Percentiles rank a stretch among this genome's conserved stretches.
phyloP scores from a whole-genome alignment of 2,888 invertebrate genomes.

The Polydrusus tereticollis region DNA sequence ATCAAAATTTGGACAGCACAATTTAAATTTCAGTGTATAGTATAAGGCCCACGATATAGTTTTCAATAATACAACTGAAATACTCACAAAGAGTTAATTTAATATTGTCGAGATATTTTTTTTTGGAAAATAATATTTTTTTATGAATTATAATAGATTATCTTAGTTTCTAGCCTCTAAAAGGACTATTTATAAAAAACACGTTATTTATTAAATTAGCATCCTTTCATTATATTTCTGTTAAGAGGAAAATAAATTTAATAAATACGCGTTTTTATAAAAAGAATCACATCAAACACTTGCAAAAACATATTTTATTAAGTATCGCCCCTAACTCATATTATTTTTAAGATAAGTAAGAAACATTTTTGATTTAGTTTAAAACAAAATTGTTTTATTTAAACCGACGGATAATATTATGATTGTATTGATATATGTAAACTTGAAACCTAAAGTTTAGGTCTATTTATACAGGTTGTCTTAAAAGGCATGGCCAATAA shows the following conservation, averaged over 20 bases:
- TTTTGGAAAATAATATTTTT: conserved; percentile 63
- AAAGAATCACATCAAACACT: conserved; percentile 50
- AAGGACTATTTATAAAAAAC: conserved; percentile 51
- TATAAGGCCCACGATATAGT: conserved; percentile 70
- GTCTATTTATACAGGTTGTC: no score
- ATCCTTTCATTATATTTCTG: conserved; percentile 17
- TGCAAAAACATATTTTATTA: conserved; percentile 24
- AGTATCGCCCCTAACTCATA: conserved; percentile 33
- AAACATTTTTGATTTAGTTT: no score
- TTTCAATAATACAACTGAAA: conserved; percentile 67
- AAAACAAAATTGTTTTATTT: no score
- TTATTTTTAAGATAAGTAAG: no score
- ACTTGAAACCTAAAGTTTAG: no score
- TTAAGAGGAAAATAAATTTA: conserved; percentile 7
- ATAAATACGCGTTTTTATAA: conserved; percentile 28
- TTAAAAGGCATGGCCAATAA: no score
- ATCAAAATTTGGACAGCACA: conserved; percentile 68
- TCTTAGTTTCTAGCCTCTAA: conserved; percentile 60
- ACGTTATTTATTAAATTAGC: conserved; percentile 29
- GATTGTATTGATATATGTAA: no score
- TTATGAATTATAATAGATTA: conserved; percentile 60
- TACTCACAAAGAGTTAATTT: conserved; percentile 67
- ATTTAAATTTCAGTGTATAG: conserved; percentile 68
- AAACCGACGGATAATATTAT: no score
- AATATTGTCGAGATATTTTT: conserved; percentile 67